Base-by-base conservation (phyloP, 2,113 vertebrate genomes). In the Burhinus bistriatus region DNA sequence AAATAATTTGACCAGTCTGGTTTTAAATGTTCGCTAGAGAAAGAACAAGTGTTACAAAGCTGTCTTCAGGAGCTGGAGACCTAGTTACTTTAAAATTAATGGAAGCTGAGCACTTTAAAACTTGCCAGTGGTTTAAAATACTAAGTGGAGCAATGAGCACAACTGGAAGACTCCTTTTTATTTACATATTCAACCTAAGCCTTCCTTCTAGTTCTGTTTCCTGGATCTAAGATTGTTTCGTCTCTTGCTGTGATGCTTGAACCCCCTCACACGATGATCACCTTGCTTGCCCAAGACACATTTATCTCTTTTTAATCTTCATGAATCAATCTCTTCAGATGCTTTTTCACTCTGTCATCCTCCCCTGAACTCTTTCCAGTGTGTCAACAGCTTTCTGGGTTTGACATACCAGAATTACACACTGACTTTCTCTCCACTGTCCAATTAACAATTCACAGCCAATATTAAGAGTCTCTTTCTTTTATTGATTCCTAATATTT, bases 191-290 rank as follows among this genome's bases (percentile, higher is more conserved):
- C 72, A 66, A 13, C 16, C 25, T 66, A 65, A 87, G 30, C 22
- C 25, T 71, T 79, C 36, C 58, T 57, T 71, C 47, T 61, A 59
- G 21, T 15, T 62, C 40, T 44, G 21, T 65, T 90, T 61, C 44
- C 38, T 44, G 29, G 45, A 66, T 51, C 54, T 18, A 64, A 89
- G 51, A 26, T 18, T 49, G 27, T 44, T 57, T 36, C 26, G 34
- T 55, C 18, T 72, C 77, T 38, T 27, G 49, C 23, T 42, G n/a
- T 49, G 42, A 27, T 42, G 42, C 40, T 25, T 64, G 59, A 65
- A 49, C 9, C 7, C 11, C 30, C 29, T 45, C 2, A 0, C 26
- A 61, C 3, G 2, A 55, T 1, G 0, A 55, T 32, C 36, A 23
- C 52, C 58, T 90, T 71, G 36, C 45, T 80, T 42, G 34, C 47